Base-by-base conservation (phyloP, 30 jellyfish, hydroid and myxozoan species). In the Sanderia malayensis region DNA sequence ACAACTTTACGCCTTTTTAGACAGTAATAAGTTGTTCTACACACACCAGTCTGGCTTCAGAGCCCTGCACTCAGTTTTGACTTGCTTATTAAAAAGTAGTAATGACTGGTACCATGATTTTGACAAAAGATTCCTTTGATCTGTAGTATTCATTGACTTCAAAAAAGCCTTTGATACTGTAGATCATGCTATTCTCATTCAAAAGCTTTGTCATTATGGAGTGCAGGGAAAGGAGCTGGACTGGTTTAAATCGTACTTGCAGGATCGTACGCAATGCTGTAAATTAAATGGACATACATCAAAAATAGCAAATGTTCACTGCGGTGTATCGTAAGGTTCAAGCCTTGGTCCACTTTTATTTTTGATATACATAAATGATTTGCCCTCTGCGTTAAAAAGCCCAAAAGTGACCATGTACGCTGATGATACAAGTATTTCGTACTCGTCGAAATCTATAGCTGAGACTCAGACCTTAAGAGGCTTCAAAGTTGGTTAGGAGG, bases 241-340 rank as follows among this genome's bases (percentile, higher is more conserved):
- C 25, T 45, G 70, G 81, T 45, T 69, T 69, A 41, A 44, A 47
- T 69, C 81, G 23, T 69, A 69, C 69, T 45, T 69, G 34, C 69
- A 69, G 65, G 53, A 69, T 2, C 79, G 63, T 31, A 67, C n/a
- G 65, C 65, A 31, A 67, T 31, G 79, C 65, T 31, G 79, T 67
- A 31, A 31, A 1, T 63, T 67, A 33, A 67, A 0, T 67, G 79
- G 64, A 0, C 41, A 67, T 18, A 67, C 65, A 31, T 71, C 75
- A 46, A 53, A 45, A n/a, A 46, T 2, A 45, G 74, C 30, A 22
- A 46, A 53, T 22, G 58, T 53, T 31, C 46, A 33, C 74, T 71
- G 83, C 32, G 74, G 83, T 34, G 55, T 71, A 0, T 72, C 83
- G 0, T 72, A 71, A 71, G 83, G 83, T 45, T 44, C 74, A 1